Evolutionary conservation across 2,888 invertebrate genomes (phyloP).

Genomic region (Caenorhabditis panamensis): DNA sequence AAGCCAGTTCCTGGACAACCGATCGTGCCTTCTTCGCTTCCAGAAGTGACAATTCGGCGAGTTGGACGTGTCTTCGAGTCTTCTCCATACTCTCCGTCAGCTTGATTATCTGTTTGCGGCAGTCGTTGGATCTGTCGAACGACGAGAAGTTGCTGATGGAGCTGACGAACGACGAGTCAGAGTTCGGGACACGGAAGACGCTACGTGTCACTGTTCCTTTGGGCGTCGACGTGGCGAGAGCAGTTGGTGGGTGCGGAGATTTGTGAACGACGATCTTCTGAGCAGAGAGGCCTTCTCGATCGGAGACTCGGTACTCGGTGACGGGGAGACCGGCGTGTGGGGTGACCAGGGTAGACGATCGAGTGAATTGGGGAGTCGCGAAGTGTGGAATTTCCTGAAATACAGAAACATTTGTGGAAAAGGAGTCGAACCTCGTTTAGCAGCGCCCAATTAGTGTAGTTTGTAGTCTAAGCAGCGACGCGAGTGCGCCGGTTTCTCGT

Average conservation of each 20-base stretch:
- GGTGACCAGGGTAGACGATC: constrained; percentile 53
- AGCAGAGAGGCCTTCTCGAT: constrained; percentile 44
- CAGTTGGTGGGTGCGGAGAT: constrained; percentile 33
- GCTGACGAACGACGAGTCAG: constrained; percentile 67
- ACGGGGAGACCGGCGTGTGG: constrained; percentile 62
- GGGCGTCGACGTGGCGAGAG: constrained; percentile 64
- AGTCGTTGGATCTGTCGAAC: constrained; percentile 54
- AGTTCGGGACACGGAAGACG: constrained; percentile 38
- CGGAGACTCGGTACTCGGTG: constrained; percentile 59
- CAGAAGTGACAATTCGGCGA: constrained; percentile 58
- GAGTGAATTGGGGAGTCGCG: constrained; percentile 45
- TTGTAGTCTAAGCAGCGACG: too few relatives aligned
- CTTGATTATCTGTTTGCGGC: constrained; percentile 56
- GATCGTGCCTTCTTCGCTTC: constrained; percentile 61
- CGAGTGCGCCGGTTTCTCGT: too few relatives aligned
- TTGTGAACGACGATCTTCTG: constrained; percentile 56
- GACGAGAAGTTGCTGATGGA: constrained; percentile 63
- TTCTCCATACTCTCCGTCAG: constrained; percentile 56
- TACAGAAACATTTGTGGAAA: too few relatives aligned
- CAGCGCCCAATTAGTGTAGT: too few relatives aligned
- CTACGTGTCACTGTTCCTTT: constrained; percentile 52
- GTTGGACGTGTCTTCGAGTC: constrained; percentile 60
- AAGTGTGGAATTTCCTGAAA: background rate
- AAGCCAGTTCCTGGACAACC: constrained; percentile 62
- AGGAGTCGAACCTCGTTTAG: too few relatives aligned